Percentiles rank a stretch among this genome's conserved stretches.
phyloP scores from a whole-genome alignment of 2,888 invertebrate genomes.

The Teinopalpus imperialis region DNA sequence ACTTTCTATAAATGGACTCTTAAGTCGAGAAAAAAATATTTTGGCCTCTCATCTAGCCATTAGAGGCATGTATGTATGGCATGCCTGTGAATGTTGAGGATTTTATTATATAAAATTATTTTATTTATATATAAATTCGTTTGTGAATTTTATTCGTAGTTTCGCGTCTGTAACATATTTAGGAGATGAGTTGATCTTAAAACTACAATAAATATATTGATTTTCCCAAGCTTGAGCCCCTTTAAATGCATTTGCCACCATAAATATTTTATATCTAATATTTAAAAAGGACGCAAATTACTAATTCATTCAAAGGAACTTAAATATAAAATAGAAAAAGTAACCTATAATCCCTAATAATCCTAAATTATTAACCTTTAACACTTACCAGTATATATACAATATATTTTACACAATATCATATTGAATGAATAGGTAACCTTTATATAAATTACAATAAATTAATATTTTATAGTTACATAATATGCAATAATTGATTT shows the following conservation, averaged over 20 bases:
- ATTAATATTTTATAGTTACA: conserved; percentile 1
- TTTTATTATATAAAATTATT: too few species aligned
- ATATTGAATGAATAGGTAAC: conserved; percentile 16
- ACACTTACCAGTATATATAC: conserved; percentile 5
- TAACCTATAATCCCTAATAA: conserved; percentile 1
- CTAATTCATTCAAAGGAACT: conserved; percentile 2
- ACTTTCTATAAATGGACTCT: background rate
- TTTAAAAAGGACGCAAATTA: conserved; percentile 18
- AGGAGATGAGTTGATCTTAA: too few species aligned
- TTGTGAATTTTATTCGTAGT: too few species aligned
- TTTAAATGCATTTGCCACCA: conserved; percentile 9
- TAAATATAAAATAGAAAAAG: background rate
- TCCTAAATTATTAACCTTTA: conserved; percentile 6
- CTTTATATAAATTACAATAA: background rate
- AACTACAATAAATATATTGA: conserved; percentile 3
- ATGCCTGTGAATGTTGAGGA: too few species aligned
- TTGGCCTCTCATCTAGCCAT: too few species aligned
- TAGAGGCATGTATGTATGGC: too few species aligned
- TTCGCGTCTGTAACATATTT: too few species aligned
- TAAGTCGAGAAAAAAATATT: background rate
- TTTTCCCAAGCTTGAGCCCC: conserved; percentile 6
- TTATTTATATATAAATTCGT: too few species aligned
- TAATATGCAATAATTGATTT: conserved; percentile 3
- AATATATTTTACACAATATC: conserved; percentile 9
- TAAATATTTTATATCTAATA: conserved; percentile 7